Evolutionary conservation across 2,113 vertebrate species (phyloP).

Genomic region (Eidolon helvum): DNA sequence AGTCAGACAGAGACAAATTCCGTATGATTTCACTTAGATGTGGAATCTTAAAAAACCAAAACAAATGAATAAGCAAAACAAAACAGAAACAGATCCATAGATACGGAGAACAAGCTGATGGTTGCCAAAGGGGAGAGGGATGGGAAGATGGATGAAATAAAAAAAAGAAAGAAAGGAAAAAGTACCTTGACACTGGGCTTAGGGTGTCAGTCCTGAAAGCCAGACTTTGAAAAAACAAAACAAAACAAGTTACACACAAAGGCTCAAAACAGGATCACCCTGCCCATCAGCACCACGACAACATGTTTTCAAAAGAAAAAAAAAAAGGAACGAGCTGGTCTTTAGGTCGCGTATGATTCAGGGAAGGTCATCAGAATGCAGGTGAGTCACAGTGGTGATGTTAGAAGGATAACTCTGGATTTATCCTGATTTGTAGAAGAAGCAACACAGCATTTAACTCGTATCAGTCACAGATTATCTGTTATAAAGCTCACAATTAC

Average conservation of each 20-base stretch:
- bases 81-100: not conserved
- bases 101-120: not conserved
- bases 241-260: not conserved
- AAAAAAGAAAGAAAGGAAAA: not conserved
- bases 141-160: not conserved
- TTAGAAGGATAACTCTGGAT: fast-evolving
- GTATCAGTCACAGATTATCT: fast-evolving
- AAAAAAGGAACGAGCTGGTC: not conserved
- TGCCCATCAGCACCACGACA: not conserved
- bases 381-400: fast-evolving
- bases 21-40: too few relatives aligned
- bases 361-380: fast-evolving
- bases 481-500: fast-evolving
- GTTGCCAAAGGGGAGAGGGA: not conserved
- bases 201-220: not conserved
- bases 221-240: not conserved
- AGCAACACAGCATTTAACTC: not conserved
- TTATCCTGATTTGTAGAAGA: not conserved
- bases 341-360: fast-evolving
- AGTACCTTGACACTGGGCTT: not conserved
- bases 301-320: not conserved
- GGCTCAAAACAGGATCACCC: not conserved
- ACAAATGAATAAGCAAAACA: not conserved
- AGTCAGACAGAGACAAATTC: not conserved
- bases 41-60: not conserved